Base-by-base conservation (phyloP, 2,888 invertebrate genomes). In the Glyphotaelius pellucidus region DNA sequence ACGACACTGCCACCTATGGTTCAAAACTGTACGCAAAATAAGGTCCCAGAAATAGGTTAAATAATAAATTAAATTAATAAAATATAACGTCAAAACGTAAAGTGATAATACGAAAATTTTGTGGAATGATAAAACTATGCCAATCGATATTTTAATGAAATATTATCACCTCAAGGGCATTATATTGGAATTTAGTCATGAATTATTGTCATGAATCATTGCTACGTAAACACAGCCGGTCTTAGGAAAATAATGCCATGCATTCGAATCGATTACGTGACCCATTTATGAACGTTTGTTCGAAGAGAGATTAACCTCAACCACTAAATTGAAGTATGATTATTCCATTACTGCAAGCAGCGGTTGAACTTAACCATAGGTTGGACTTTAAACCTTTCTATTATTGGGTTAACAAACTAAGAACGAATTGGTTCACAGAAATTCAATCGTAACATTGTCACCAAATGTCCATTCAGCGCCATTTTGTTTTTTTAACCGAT, bases 261-360 rank as follows among this genome's bases (percentile, higher is more conserved):
- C 85, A 35, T 14, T 42, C 85, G 9, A 42, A 86, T 86, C 86
- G 86, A 47, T 47, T 86, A 42, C 86, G 42, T 86, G 86, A 86
- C 86, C 86, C 14, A 86, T 42, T 86, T 86, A 86, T 30, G 67
- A 67, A 67, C 67, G 25, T 25, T 67, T 67, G 67, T 67, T 67
- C 67, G 9, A 67, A 67, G 67, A 67, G 9, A 67, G 67, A 67
- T 67, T 67, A 25, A 67, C 67, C n/a, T 67, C 25, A 67, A 67
- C 67, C 25, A 67, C 67, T 67, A 67, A 4, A 67, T 67, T 67
- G 67, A 7, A 5, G 25, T 67, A 25, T 67, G 67, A 67, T 67
- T 25, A n/a, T 67, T 67, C 25, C 67, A 25, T 67, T n/a, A 25
- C 67, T n/a, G 67, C n/a, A 67, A 67, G 1, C 67, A n/a, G n/a